Evolutionary conservation across 2,113 vertebrate species (phyloP), one percentile per base, ranked within the genome.

Genomic region (Corythoichthys haematopterus): DNA sequence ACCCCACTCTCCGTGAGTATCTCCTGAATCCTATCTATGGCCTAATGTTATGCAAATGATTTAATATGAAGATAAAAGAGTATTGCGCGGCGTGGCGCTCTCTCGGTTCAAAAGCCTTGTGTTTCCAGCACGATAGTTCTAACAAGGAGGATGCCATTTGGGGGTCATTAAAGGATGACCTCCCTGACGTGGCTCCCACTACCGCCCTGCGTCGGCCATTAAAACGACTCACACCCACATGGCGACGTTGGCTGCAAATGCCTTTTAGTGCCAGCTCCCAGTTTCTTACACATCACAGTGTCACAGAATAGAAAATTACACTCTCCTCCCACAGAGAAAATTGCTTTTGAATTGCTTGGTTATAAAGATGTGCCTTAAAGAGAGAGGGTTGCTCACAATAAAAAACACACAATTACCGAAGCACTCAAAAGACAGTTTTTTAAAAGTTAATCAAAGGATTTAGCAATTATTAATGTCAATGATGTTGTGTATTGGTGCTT

Each of bases 301-400:
- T 91, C 90, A 91, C 89, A 87, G 90, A 92, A 92, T 90, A 92
- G 92, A 91, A 92, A 92, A 92, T 93, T 91, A 92, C 91, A 92
- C 91, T 90, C 90, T 92, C 87, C 89, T 90, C 92, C 91, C 89
- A 92, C 91, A 83, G 92, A 92, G 92, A 91, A 93, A 93, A 93
- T 93, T 93, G 90, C 91, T 91, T 90, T 89, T 80, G 89, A 93
- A 92, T 93, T 89, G 86, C 89, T 92, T 92, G 89, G 91, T 93
- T 92, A 92, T 93, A 92, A 92, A 91, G 90, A 91, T 91, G 88
- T 90, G 85, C 88, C 88, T 90, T 91, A 84, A 86, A 87, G 84
- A 82, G 77, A 76, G 81, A 78, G 72, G 85, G 86, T 79, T 77
- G 83, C 85, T 80, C 82, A 86, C 81, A 86, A 87, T 88, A 87